A percentile compares a stretch with the other conserved stretches of the same genome.
Conservation (phyloP, 2,113 vertebrate species). For the Leucopternis melanops region DNA sequence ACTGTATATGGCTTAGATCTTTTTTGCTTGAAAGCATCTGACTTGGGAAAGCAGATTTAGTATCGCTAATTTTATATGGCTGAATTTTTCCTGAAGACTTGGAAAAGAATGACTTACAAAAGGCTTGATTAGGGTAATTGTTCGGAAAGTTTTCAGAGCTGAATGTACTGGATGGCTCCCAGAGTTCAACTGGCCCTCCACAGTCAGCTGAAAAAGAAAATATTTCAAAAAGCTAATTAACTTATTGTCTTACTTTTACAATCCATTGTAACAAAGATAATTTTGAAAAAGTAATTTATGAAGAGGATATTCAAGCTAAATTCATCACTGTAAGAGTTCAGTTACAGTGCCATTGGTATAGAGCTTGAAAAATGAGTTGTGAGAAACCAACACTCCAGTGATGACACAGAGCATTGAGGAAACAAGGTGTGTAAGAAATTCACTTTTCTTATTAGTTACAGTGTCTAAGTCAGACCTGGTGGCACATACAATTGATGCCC, state of each 20-base stretch:
- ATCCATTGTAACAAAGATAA: not conserved
- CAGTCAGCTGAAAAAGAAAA: slow-evolving; percentile 80
- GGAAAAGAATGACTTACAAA: slow-evolving; percentile 77
- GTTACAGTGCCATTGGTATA: not conserved
- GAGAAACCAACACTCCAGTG: not conserved
- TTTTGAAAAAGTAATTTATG: not conserved
- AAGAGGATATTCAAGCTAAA: not conserved
- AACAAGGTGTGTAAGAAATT: not conserved
- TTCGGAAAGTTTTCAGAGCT: slow-evolving; percentile 83
- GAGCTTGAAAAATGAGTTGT: not conserved
- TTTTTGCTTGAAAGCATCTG: not conserved
- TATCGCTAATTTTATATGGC: not conserved
- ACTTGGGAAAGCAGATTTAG: not conserved
- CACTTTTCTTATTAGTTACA: not conserved
- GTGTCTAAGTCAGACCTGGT: not conserved
- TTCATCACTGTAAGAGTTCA: not conserved
- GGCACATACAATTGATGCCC: not conserved
- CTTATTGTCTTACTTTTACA: not conserved
- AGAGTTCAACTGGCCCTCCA: slow-evolving; percentile 86
- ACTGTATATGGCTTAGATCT: not conserved
- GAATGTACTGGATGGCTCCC: slow-evolving; percentile 86
- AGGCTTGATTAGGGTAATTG: slow-evolving; percentile 76
- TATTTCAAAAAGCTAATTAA: not conserved
- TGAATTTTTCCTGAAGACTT: not conserved
- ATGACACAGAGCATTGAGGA: not conserved